These are phyloP conservation scores for Lophotriccus pileatus DNA, from an alignment of 2,797 vertebrate species.

Conservation along the genomic window DNA sequence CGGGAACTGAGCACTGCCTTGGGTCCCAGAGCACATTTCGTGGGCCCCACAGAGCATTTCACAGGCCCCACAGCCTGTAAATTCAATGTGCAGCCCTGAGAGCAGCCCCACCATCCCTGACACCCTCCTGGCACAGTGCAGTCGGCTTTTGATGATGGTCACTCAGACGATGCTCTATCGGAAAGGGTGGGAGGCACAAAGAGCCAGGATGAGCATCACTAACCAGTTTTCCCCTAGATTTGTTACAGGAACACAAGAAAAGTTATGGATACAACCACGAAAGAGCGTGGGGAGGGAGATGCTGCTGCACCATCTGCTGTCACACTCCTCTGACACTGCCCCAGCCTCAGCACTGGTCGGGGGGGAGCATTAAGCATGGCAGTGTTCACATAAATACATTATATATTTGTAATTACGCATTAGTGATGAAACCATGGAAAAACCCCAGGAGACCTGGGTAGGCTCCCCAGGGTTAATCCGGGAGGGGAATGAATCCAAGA, in stretches of 20 bases:
- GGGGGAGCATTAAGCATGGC: background rate
- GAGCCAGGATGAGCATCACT: background rate
- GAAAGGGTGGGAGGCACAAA: background rate
- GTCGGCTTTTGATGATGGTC: fast-evolving
- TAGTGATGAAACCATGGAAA: background rate
- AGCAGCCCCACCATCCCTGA: background rate
- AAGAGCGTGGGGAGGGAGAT: background rate
- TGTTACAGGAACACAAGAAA: background rate
- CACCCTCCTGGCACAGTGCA: fast-evolving
- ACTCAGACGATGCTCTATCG: fast-evolving
- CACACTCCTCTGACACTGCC: background rate
- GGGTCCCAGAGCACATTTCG: background rate
- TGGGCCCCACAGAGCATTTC: background rate
- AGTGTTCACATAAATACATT: background rate
- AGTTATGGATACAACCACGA: background rate
- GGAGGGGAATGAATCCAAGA: background rate
- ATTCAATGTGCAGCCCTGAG: background rate
- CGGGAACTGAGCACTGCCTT: fast-evolving
- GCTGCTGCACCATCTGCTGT: background rate
- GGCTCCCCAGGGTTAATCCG: background rate
- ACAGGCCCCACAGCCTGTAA: background rate
- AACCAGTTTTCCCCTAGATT: background rate
- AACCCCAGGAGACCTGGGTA: background rate
- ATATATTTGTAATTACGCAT: background rate
- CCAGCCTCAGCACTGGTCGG: background rate